Conservation (phyloP, 2,797 vertebrate species). For the Crenichthys baileyi region DNA sequence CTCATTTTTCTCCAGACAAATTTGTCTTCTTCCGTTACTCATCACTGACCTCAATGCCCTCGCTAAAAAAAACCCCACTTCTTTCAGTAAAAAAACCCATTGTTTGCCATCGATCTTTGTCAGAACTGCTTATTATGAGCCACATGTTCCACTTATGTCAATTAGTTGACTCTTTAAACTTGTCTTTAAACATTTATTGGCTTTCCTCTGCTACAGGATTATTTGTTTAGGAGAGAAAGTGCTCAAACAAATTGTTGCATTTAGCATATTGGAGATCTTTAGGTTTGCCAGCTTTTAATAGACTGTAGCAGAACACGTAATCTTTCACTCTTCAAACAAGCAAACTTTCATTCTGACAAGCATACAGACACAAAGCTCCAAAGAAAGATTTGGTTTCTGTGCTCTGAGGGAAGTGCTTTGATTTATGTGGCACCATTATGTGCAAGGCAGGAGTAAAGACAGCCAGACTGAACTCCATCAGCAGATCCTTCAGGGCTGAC, state of each 20-base stretch:
- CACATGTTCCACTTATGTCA: neutral
- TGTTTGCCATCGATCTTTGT: no score
- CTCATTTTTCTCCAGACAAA: no score
- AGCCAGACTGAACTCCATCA: neutral
- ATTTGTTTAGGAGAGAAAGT: neutral
- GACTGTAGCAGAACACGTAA: conserved; percentile 11
- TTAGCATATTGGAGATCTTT: neutral
- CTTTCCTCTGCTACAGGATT: no score
- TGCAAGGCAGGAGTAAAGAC: conserved; percentile 6
- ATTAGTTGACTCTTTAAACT: neutral
- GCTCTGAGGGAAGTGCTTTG: conserved; percentile 14
- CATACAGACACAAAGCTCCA: neutral
- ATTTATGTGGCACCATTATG: conserved; percentile 16
- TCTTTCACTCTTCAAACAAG: conserved; percentile 1
- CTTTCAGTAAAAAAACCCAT: no score
- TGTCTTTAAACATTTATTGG: neutral
- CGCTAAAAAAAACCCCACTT: no score
- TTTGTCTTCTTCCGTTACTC: no score
- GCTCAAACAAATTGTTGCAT: neutral
- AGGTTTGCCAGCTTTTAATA: neutral
- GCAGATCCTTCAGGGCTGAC: conserved; percentile 29
- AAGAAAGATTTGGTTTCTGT: neutral
- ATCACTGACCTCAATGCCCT: no score
- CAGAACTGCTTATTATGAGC: no score
- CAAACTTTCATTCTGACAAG: conserved; percentile 5